Evolutionary conservation across 2,113 vertebrate species (phyloP).

Genomic region (Hyperoodon ampullatus): DNA sequence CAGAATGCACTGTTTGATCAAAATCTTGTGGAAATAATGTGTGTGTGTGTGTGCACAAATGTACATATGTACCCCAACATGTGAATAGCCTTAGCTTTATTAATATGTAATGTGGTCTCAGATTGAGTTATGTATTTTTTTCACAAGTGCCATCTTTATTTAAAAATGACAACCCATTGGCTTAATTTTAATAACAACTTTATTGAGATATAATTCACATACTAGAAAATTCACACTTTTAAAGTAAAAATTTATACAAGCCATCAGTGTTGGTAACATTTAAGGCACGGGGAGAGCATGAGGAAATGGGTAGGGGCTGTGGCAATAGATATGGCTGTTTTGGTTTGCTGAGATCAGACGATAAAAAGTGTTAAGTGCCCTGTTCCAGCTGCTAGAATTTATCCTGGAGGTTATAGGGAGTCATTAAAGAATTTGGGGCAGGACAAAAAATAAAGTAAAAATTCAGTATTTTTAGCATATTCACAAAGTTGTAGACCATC

Average conservation of each 20-base stretch:
- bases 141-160: not conserved
- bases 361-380: no score
- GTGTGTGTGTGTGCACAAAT: not conserved
- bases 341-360: no score
- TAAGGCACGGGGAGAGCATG: no score
- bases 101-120: not conserved
- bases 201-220: slow-evolving; percentile 20
- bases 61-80: not conserved
- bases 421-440: no score
- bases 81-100: not conserved
- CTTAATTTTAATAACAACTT: not conserved
- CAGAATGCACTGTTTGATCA: not conserved
- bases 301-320: no score
- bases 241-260: not conserved
- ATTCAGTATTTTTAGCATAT: not conserved
- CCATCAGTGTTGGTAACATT: no score
- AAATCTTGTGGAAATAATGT: slow-evolving; percentile 3
- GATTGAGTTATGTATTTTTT: not conserved
- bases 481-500: not conserved
- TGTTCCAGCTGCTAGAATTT: no score
- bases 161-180: not conserved
- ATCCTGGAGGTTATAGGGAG: no score
- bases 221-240: slow-evolving; percentile 14
- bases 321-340: no score
- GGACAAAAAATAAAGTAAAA: not conserved